phyloP scores from a whole-genome alignment of 2,888 invertebrate species.

The Galerucella pusilla region DNA sequence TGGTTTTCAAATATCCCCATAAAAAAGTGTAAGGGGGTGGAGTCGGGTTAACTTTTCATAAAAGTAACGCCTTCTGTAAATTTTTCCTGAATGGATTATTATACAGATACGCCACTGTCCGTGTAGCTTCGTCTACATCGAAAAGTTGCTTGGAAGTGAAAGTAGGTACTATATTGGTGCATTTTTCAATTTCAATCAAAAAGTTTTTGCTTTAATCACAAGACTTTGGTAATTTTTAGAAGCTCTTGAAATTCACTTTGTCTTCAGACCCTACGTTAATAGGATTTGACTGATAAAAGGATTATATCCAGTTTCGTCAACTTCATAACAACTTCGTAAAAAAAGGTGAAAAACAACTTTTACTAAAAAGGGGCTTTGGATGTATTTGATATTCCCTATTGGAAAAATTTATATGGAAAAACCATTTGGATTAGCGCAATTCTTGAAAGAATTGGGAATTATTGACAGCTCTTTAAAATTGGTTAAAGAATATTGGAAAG shows the following conservation, averaged over 20 bases:
- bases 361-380: constrained; percentile 33
- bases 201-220: constrained; percentile 57
- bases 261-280: constrained; percentile 48
- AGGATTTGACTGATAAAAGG: constrained; percentile 55
- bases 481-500: too few relatives aligned
- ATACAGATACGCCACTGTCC: neutral
- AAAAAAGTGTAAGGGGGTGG: too few relatives aligned
- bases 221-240: constrained; percentile 55
- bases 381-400: too few relatives aligned
- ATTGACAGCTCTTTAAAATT: too few relatives aligned
- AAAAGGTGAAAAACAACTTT: constrained; percentile 39
- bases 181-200: constrained; percentile 55
- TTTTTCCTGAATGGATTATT: too few relatives aligned
- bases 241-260: constrained; percentile 58
- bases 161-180: constrained; percentile 40
- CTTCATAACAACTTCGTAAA: constrained; percentile 41
- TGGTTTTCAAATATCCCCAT: too few relatives aligned
- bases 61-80: too few relatives aligned
- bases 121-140: neutral
- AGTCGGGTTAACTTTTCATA: too few relatives aligned
- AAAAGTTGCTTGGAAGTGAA: constrained; percentile 16
- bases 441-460: too few relatives aligned
- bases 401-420: too few relatives aligned
- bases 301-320: constrained; percentile 51
- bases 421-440: too few relatives aligned